Evolutionary conservation across 2,888 invertebrate species (phyloP).

Genomic region (Invenusta paracnida): DNA sequence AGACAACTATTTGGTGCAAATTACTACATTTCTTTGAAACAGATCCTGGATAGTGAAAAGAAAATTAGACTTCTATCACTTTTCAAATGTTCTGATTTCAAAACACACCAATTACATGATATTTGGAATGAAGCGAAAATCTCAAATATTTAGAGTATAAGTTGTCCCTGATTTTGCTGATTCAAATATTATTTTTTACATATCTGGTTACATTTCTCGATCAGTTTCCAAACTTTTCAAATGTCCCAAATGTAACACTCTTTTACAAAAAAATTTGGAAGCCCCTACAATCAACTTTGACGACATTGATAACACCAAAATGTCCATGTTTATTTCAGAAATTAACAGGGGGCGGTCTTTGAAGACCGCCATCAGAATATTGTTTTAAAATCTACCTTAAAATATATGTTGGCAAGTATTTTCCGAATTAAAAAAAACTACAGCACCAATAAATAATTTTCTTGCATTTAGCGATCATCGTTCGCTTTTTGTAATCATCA

Average conservation of each 20-base stretch:
- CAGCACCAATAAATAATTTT: neutral
- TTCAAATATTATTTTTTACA: neutral
- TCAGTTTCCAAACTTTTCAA: neutral
- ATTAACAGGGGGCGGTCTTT: neutral
- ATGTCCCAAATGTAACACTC: neutral
- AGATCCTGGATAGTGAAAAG: neutral
- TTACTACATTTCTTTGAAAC: neutral
- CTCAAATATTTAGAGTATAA: neutral
- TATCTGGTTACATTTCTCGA: neutral
- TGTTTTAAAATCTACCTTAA: neutral
- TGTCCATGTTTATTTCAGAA: neutral
- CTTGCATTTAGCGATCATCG: neutral
- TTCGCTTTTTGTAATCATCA: neutral
- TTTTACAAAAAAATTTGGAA: neutral
- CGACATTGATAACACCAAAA: neutral
- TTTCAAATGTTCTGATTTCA: neutral
- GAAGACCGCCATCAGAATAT: neutral
- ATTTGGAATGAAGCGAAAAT: neutral
- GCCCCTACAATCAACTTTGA: neutral
- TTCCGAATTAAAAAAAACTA: neutral
- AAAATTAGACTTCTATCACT: neutral
- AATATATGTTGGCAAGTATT: neutral
- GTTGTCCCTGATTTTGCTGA: neutral
- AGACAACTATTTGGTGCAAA: neutral
- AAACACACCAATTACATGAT: neutral